phyloP scores from a whole-genome alignment of 1,140 invertebrate genomes.

The Hylaeus volcanicus region DNA sequence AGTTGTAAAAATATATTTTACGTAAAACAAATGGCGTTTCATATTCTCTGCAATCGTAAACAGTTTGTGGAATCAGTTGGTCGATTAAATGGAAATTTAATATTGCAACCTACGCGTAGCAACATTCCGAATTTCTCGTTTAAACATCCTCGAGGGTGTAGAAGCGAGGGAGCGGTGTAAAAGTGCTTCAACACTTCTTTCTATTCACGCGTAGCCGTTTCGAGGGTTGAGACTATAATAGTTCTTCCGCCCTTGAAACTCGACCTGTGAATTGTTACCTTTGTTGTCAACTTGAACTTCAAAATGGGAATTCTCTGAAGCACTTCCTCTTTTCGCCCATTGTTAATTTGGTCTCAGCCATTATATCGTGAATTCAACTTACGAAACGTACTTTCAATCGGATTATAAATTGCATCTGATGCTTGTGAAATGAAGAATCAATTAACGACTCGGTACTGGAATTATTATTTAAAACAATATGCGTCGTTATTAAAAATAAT shows the following conservation, averaged over 20 bases:
- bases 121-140: neutral
- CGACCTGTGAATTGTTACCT: neutral
- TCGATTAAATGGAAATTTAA: neutral
- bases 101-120: neutral
- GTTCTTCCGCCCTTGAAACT: constrained; percentile 1
- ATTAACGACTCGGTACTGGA: too few species aligned
- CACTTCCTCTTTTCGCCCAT: neutral
- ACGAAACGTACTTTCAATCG: neutral
- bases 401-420: too few species aligned
- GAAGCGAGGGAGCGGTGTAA: neutral
- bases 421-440: too few species aligned
- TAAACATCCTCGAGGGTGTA: neutral
- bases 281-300: neutral
- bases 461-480: too few species aligned
- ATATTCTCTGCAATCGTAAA: neutral
- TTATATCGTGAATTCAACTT: too few species aligned
- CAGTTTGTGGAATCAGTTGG: neutral
- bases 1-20: too few species aligned
- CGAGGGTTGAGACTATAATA: neutral
- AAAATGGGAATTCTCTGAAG: neutral
- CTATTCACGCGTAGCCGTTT: too few species aligned
- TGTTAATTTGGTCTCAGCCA: neutral
- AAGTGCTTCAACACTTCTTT: neutral
- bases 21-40: too few species aligned
- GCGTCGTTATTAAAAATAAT: too few species aligned